A percentile compares a stretch with the other conserved stretches of the same genome.
These are phyloP conservation scores for Sebastiscus tertius DNA, from an alignment of 2,797 vertebrate genomes.

Conservation along the genomic window DNA sequence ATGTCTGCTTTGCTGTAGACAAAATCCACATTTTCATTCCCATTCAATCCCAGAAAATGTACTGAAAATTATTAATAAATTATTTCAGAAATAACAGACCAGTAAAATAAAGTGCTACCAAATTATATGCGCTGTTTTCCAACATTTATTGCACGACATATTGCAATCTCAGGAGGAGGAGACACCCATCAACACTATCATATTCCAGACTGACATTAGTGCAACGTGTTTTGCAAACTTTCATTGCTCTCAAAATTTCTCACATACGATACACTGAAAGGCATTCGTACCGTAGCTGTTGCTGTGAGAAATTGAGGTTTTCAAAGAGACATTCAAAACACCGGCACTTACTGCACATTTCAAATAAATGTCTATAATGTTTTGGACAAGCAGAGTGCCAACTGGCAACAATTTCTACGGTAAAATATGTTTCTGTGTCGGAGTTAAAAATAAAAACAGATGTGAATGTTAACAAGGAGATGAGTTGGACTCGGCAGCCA, in stretches of 20 bases:
- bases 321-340: neutral
- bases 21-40: neutral
- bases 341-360: too few species aligned
- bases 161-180: neutral
- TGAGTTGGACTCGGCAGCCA: constrained; percentile 10
- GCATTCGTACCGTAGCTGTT: neutral
- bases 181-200: neutral
- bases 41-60: neutral
- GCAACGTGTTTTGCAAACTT: neutral
- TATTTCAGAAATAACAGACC: neutral
- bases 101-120: neutral
- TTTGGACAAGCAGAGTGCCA: neutral
- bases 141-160: neutral
- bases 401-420: neutral
- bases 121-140: neutral
- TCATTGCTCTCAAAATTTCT: neutral
- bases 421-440: constrained; percentile 5
- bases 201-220: neutral
- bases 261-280: neutral
- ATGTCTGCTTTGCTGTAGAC: neutral
- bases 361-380: neutral
- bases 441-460: constrained; percentile 43
- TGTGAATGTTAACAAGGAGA: constrained; percentile 41
- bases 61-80: neutral
- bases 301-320: neutral